Percentiles rank a stretch among this genome's conserved stretches.
phyloP scores from a whole-genome alignment of 2,888 invertebrate genomes.

The Laspeyria flexula region DNA sequence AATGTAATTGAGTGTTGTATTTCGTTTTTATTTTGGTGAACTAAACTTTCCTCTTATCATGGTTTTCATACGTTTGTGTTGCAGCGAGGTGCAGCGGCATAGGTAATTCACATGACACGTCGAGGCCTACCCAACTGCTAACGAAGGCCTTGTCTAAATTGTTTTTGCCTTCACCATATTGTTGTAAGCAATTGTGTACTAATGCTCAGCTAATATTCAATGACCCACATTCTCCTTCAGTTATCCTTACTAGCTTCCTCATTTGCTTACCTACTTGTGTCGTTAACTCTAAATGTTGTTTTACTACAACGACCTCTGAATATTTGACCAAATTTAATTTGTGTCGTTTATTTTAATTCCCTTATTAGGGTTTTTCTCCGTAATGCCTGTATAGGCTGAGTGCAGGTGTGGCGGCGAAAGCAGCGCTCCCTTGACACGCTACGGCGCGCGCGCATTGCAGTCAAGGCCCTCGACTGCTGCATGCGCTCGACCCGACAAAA shows the following conservation, averaged over 20 bases:
- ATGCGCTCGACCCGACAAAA: slow-evolving; percentile 57
- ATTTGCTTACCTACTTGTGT: slow-evolving; percentile 16
- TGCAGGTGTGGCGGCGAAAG: slow-evolving; percentile 83
- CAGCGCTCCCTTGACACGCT: slow-evolving; percentile 85
- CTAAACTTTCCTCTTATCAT: neutral
- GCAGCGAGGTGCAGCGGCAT: slow-evolving; percentile 48
- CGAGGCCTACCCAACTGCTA: slow-evolving; percentile 32
- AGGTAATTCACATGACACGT: slow-evolving; percentile 57
- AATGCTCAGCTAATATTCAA: slow-evolving; percentile 65
- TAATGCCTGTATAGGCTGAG: slow-evolving; percentile 58
- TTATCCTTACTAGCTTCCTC: slow-evolving; percentile 36
- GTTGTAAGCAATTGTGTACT: slow-evolving; percentile 68
- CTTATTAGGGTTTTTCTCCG: slow-evolving; percentile 52
- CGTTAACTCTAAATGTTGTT: slow-evolving; percentile 8
- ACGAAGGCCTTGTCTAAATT: slow-evolving; percentile 67
- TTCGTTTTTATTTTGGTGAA: slow-evolving; percentile 11
- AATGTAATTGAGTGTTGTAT: slow-evolving; percentile 29
- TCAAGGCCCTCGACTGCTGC: slow-evolving; percentile 75
- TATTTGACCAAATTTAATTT: slow-evolving; percentile 11
- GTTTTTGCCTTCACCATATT: slow-evolving; percentile 69
- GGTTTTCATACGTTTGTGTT: slow-evolving; percentile 5
- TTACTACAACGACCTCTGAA: slow-evolving; percentile 5
- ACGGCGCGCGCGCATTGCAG: slow-evolving; percentile 84
- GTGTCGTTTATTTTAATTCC: slow-evolving; percentile 36
- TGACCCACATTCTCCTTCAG: slow-evolving; percentile 60